Evolutionary conservation across 2,113 vertebrate genomes (phyloP).

Genomic region (Penelope pileata): DNA sequence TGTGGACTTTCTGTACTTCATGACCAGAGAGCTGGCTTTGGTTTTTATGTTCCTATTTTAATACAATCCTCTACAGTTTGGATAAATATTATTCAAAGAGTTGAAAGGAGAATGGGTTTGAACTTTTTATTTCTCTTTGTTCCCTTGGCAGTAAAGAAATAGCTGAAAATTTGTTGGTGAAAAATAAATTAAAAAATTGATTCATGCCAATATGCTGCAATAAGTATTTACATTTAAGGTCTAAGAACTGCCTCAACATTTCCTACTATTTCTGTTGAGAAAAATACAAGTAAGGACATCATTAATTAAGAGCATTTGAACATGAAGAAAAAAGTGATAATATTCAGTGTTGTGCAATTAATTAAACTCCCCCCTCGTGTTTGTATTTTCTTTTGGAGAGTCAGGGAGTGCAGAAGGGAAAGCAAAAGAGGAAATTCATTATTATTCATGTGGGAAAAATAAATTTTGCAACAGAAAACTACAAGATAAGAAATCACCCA

Average conservation of each 20-base stretch:
- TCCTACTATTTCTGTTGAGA: neutral
- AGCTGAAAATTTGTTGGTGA: neutral
- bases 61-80: neutral
- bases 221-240: neutral
- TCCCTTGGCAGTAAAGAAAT: neutral
- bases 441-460: neutral
- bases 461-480: neutral
- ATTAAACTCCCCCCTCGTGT: neutral
- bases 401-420: neutral
- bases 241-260: neutral
- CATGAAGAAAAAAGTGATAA: neutral
- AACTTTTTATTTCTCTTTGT: neutral
- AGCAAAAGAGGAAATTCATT: neutral
- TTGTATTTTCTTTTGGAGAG: neutral
- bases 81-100: neutral
- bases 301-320: neutral
- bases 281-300: neutral
- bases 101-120: neutral
- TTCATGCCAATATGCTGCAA: neutral
- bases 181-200: neutral
- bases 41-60: neutral
- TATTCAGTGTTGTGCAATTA: neutral
- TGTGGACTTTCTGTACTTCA: neutral
- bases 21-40: neutral
- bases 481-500: neutral